Conservation (phyloP, 2,888 invertebrate species). For the Drosophila gaucha region DNA sequence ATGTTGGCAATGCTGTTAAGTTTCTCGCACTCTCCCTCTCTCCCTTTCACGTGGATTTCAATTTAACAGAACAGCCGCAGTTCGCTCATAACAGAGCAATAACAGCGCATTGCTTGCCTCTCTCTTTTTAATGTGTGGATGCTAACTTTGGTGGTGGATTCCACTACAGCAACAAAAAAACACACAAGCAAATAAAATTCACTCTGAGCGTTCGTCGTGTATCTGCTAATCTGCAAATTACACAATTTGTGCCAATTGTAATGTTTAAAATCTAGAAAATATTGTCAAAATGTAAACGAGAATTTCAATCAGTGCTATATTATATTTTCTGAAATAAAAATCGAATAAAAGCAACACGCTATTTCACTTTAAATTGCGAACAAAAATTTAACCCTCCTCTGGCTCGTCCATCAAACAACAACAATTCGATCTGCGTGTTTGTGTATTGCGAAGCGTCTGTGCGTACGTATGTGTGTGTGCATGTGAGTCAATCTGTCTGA, state of each 20-base stretch:
- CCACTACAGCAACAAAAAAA: conserved; percentile 60
- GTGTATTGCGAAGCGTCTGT: conserved; percentile 17
- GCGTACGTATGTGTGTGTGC: conserved; percentile 14
- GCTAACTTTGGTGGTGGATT: conserved; percentile 63
- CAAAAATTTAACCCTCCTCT: conserved; percentile 20
- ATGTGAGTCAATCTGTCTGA: conserved; percentile 30
- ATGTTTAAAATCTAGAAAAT: conserved; percentile 37
- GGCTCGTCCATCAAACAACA: conserved; percentile 19
- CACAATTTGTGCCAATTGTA: conserved; percentile 71
- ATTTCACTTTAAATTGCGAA: conserved; percentile 17
- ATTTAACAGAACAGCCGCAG: conserved; percentile 19
- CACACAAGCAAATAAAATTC: conserved; percentile 49
- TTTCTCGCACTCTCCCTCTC: conserved; percentile 6
- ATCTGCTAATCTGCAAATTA: conserved; percentile 73
- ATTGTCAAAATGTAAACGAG: conserved; percentile 56
- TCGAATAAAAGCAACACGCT: conserved; percentile 13
- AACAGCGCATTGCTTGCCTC: conserved; percentile 35
- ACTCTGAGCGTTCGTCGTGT: conserved; percentile 53
- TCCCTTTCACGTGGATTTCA: neutral
- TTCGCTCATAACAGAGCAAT: conserved; percentile 27
- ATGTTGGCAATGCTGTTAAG: conserved; percentile 57
- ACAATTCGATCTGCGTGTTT: conserved; percentile 40
- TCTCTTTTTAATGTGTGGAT: conserved; percentile 44
- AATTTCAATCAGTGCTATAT: conserved; percentile 9
- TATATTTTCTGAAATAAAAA: conserved; percentile 36